A percentile compares a stretch with the other conserved stretches of the same genome.
Evolutionary conservation across 2,113 vertebrate species (phyloP).

Genomic region (Mobula hypostoma): DNA sequence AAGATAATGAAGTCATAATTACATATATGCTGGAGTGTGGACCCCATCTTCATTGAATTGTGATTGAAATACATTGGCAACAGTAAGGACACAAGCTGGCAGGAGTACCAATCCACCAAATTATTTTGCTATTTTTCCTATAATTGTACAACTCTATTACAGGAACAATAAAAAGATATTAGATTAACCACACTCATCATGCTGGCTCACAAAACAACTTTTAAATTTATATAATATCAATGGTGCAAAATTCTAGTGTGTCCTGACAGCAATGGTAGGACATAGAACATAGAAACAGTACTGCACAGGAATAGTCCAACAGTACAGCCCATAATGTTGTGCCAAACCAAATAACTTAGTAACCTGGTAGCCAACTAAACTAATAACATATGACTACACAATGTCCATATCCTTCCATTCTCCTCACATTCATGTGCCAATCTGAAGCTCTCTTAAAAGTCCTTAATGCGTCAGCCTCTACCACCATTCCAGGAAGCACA

Average conservation of each 20-base stretch:
- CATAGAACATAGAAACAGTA: too few species aligned
- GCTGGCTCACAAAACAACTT: neutral
- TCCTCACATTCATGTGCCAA: too few species aligned
- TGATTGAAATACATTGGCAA: neutral
- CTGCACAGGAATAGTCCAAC: too few species aligned
- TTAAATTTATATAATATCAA: neutral
- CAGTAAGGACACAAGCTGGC: neutral
- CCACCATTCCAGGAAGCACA: too few species aligned
- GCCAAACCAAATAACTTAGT: too few species aligned
- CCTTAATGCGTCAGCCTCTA: too few species aligned
- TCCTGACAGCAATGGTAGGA: neutral
- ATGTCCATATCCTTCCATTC: too few species aligned
- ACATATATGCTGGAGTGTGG: neutral
- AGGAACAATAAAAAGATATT: neutral
- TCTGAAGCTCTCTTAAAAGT: too few species aligned
- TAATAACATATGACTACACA: too few species aligned
- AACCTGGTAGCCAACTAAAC: too few species aligned
- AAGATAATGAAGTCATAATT: neutral
- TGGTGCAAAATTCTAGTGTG: neutral
- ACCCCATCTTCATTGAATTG: neutral
- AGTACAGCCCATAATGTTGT: too few species aligned
- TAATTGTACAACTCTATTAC: neutral
- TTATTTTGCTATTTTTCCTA: neutral
- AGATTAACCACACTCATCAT: neutral
- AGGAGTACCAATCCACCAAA: neutral